These are phyloP conservation scores for Anniella stebbinsi DNA, from an alignment of 2,797 vertebrate species.

Conservation along the genomic window DNA sequence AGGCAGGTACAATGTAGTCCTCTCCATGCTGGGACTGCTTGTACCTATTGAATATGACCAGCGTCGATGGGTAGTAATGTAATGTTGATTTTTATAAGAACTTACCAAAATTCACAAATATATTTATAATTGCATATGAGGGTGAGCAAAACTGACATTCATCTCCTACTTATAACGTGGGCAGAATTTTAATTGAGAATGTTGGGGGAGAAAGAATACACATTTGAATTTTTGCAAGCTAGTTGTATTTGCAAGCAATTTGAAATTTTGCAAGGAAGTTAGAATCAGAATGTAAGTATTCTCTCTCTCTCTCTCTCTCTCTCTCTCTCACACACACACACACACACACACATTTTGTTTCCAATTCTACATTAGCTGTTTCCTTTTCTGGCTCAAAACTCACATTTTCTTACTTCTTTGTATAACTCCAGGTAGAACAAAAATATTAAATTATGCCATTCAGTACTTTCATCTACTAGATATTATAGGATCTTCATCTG, in stretches of 20 bases:
- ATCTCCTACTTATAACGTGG: neutral
- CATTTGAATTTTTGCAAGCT: neutral
- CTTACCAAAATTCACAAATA: too few species aligned
- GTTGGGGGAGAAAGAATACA: neutral
- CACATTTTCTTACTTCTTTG: too few species aligned
- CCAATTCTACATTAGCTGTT: neutral
- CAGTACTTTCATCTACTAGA: neutral
- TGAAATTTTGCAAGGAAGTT: neutral
- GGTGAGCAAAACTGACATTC: neutral
- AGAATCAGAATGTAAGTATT: neutral
- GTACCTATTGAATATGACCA: too few species aligned
- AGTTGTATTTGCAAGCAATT: neutral
- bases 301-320: neutral
- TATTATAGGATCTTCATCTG: neutral
- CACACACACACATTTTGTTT: neutral
- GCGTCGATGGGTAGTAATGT: too few species aligned
- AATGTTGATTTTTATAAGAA: too few species aligned
- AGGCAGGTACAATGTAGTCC: too few species aligned
- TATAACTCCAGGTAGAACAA: neutral
- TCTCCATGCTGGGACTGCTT: too few species aligned
- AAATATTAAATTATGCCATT: neutral
- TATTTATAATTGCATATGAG: too few species aligned
- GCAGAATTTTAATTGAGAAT: neutral
- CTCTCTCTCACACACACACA: neutral
- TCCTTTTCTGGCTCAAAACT: neutral